Conservation (phyloP, 2,888 invertebrate genomes). For the Colostygia pectinataria region DNA sequence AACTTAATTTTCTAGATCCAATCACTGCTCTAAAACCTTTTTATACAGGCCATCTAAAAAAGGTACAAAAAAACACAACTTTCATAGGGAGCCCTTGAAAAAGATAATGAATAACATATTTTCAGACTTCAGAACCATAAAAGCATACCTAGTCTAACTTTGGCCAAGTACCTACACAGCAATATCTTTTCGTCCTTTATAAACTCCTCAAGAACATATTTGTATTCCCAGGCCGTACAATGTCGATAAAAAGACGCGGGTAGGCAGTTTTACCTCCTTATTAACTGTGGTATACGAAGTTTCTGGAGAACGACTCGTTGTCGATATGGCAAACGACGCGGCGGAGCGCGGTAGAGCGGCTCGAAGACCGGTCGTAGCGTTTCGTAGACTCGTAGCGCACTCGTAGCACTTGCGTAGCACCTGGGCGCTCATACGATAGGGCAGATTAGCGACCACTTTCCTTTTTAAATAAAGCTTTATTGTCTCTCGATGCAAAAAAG, state of each 20-base stretch:
- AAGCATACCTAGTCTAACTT: neutral
- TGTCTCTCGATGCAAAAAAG: slow-evolving; percentile 25
- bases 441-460: slow-evolving; percentile 56
- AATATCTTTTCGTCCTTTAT: slow-evolving; percentile 10
- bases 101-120: no score
- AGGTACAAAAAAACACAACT: no score
- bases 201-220: slow-evolving; percentile 7
- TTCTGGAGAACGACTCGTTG: slow-evolving; percentile 10
- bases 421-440: slow-evolving; percentile 59
- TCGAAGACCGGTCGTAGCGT: slow-evolving; percentile 21
- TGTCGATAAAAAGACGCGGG: slow-evolving; percentile 6
- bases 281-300: neutral
- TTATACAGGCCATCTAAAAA: no score
- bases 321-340: neutral
- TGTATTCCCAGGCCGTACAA: slow-evolving; percentile 9
- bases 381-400: slow-evolving; percentile 26
- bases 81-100: no score
- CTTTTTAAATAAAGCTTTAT: slow-evolving; percentile 55
- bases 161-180: neutral
- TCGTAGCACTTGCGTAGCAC: slow-evolving; percentile 56
- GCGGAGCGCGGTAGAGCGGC: neutral
- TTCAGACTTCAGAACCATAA: no score
- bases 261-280: slow-evolving; percentile 5
- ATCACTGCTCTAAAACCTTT: no score
- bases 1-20: no score